Conservation (phyloP, 2,113 vertebrate genomes). For the Malaclemys terrapin region DNA sequence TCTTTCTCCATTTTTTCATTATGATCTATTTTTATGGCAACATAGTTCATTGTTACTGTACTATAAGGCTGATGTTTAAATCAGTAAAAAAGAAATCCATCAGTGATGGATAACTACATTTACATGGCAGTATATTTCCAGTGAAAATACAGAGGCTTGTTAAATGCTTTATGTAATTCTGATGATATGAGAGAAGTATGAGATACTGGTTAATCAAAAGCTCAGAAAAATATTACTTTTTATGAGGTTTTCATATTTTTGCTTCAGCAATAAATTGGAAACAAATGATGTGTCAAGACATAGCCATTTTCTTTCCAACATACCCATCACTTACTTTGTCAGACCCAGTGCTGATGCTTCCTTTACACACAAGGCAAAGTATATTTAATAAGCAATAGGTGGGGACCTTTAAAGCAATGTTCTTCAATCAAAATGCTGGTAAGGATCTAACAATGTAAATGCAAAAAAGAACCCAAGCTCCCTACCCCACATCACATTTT, state of each 20-base stretch:
- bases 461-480: background rate
- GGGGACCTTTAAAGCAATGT: conserved; percentile 50
- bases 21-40: background rate
- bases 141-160: background rate
- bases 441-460: conserved; percentile 71
- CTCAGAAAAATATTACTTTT: background rate
- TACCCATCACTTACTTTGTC: conserved; percentile 46
- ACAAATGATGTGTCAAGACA: conserved; percentile 26
- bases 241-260: background rate
- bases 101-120: background rate
- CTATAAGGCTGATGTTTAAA: background rate
- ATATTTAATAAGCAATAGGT: conserved; percentile 67
- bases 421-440: conserved; percentile 72
- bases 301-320: conserved; percentile 51
- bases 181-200: background rate
- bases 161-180: conserved; percentile 14
- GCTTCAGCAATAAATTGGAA: conserved; percentile 1
- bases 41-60: background rate
- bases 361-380: conserved; percentile 10
- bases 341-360: background rate
- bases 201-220: conserved; percentile 53
- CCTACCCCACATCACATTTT: background rate
- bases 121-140: background rate
- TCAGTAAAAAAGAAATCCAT: background rate
- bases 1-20: background rate